A percentile compares a stretch with the other conserved stretches of the same genome.
These are phyloP conservation scores for Perizoma affinitatum DNA, from an alignment of 2,888 invertebrate species.

Conservation along the genomic window DNA sequence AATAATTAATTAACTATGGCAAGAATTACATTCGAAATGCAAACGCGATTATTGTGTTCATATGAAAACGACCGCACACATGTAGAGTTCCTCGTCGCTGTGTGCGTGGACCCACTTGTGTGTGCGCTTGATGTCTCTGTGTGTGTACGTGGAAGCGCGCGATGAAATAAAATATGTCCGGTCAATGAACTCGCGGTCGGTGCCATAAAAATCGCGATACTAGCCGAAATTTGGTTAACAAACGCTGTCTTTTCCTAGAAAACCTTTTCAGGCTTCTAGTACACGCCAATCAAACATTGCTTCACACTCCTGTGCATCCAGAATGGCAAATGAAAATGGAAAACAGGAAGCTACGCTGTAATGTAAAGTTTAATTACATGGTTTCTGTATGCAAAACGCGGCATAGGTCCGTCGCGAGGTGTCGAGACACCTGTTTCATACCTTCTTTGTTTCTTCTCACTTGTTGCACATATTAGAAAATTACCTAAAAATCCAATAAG, in stretches of 20 bases:
- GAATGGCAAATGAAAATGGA: conserved; percentile 41
- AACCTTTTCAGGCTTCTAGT: neutral
- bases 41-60: conserved; percentile 69
- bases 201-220: conserved; percentile 83
- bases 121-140: conserved; percentile 70
- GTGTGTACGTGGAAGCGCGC: conserved; percentile 83
- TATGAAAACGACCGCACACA: conserved; percentile 75
- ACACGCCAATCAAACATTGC: neutral
- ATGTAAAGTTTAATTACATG: conserved; percentile 44
- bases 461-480: conserved; percentile 28
- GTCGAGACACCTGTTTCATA: conserved; percentile 55
- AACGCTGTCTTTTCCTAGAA: conserved; percentile 41
- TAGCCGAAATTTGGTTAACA: conserved; percentile 77
- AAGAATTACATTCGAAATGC: conserved; percentile 68
- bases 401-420: conserved; percentile 50
- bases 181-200: conserved; percentile 81
- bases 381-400: conserved; percentile 67
- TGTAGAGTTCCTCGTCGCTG: conserved; percentile 60
- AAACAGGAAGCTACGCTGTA: conserved; percentile 31
- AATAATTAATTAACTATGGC: conserved; percentile 63
- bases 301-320: conserved; percentile 26
- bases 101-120: conserved; percentile 64
- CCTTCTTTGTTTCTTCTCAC: conserved; percentile 47
- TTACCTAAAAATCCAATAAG: conserved; percentile 14
- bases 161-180: conserved; percentile 85